phyloP scores from a whole-genome alignment of 2,113 vertebrate genomes.

The Vulpes vulpes region DNA sequence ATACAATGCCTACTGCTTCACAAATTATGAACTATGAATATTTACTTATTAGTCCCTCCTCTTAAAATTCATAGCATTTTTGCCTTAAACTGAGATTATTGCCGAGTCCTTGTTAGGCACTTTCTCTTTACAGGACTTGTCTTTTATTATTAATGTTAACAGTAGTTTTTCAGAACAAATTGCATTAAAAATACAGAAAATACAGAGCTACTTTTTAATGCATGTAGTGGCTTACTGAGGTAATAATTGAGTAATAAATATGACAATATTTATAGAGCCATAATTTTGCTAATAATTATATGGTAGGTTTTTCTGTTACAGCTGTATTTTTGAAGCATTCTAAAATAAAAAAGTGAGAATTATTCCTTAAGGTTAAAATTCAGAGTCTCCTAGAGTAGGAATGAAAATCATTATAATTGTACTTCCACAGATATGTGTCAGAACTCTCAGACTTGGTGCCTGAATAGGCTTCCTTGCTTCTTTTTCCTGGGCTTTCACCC shows the following conservation, averaged over 20 bases:
- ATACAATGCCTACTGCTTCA: constrained; percentile 14
- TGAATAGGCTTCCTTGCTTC: not conserved
- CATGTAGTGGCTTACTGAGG: not conserved
- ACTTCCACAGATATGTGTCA: constrained; percentile 18
- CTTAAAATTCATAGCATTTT: constrained; percentile 70
- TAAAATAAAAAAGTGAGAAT: constrained; percentile 53
- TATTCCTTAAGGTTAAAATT: constrained; percentile 56
- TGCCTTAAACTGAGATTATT: constrained; percentile 54
- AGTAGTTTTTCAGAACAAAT: constrained; percentile 35
- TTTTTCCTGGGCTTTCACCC: constrained; percentile 11
- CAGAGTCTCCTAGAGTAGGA: not conserved
- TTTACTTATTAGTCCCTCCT: constrained; percentile 45
- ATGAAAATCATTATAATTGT: constrained; percentile 42
- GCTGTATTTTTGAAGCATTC: constrained; percentile 64
- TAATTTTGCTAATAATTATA: constrained; percentile 57
- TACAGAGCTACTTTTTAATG: constrained; percentile 29
- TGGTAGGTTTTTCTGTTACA: constrained; percentile 47
- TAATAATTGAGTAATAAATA: constrained; percentile 65
- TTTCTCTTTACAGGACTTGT: constrained; percentile 60
- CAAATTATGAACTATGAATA: constrained; percentile 45
- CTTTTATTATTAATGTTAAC: not conserved
- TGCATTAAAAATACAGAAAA: constrained; percentile 46
- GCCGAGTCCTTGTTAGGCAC: not conserved
- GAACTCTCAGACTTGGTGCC: not conserved
- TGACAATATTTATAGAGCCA: constrained; percentile 31